These are phyloP conservation scores for Cyprinodon brontotheroides DNA, from an alignment of 2,113 vertebrate genomes.

Conservation along the genomic window DNA sequence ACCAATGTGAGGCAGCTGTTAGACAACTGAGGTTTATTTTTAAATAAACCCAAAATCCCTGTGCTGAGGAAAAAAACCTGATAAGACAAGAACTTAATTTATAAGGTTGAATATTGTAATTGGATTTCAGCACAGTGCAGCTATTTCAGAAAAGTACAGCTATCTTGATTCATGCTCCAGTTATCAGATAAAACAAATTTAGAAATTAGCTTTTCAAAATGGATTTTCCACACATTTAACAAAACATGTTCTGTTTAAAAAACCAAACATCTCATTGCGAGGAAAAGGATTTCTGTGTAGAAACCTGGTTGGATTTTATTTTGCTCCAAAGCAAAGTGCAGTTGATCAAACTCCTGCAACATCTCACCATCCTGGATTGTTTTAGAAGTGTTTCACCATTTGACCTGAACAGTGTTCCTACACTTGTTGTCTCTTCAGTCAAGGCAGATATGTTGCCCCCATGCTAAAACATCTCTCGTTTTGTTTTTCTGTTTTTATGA, in stretches of 20 bases:
- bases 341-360: neutral
- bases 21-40: too few species aligned
- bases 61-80: too few species aligned
- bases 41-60: too few species aligned
- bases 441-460: neutral
- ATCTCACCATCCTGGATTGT: neutral
- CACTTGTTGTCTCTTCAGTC: neutral
- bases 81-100: too few species aligned
- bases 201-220: too few species aligned
- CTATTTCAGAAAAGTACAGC: too few species aligned
- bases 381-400: neutral
- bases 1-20: too few species aligned
- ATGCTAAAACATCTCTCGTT: neutral
- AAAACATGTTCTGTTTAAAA: too few species aligned
- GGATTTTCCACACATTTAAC: too few species aligned
- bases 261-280: neutral
- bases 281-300: neutral
- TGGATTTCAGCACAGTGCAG: neutral
- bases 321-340: neutral
- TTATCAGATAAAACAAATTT: neutral
- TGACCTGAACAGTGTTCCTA: neutral
- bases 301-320: neutral
- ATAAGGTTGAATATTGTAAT: neutral
- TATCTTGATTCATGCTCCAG: slow-evolving; percentile 1
- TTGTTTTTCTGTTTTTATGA: neutral